These are phyloP conservation scores for Pediacus dermestoides DNA, from an alignment of 2,888 invertebrate genomes.

Conservation along the genomic window DNA sequence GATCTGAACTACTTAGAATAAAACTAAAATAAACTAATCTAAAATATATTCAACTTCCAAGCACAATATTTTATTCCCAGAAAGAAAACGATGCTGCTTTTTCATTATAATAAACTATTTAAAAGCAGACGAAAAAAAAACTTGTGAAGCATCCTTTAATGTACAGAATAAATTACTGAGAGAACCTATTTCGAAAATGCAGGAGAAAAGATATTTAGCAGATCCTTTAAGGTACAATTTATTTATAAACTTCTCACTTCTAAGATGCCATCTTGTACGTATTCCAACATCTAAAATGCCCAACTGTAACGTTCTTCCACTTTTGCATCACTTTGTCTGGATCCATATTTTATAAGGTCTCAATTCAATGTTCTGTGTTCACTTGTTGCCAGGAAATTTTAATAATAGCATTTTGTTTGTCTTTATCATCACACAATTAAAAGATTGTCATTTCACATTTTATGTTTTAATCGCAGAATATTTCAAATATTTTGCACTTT, in stretches of 20 bases:
- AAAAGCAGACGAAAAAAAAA: too few relatives aligned
- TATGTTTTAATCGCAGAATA: too few relatives aligned
- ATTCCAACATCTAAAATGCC: slow-evolving; percentile 12
- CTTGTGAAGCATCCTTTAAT: too few relatives aligned
- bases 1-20: too few relatives aligned
- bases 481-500: too few relatives aligned
- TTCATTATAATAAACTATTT: too few relatives aligned
- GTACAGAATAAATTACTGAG: too few relatives aligned
- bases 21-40: too few relatives aligned
- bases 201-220: slow-evolving; percentile 11
- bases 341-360: slow-evolving; percentile 16
- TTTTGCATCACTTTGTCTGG: slow-evolving; percentile 17
- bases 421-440: slow-evolving; percentile 1
- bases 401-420: background rate
- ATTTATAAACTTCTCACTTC: slow-evolving; percentile 16
- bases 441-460: background rate
- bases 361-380: slow-evolving; percentile 6
- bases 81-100: too few relatives aligned
- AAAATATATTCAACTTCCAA: too few relatives aligned
- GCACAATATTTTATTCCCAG: too few relatives aligned
- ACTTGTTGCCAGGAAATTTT: slow-evolving; percentile 13
- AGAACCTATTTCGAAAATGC: too few relatives aligned
- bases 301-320: slow-evolving; percentile 12
- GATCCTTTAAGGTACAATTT: slow-evolving; percentile 12
- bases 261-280: slow-evolving; percentile 7